phyloP scores from a whole-genome alignment of 2,113 vertebrate genomes.

The Myrmecobius fasciatus region DNA sequence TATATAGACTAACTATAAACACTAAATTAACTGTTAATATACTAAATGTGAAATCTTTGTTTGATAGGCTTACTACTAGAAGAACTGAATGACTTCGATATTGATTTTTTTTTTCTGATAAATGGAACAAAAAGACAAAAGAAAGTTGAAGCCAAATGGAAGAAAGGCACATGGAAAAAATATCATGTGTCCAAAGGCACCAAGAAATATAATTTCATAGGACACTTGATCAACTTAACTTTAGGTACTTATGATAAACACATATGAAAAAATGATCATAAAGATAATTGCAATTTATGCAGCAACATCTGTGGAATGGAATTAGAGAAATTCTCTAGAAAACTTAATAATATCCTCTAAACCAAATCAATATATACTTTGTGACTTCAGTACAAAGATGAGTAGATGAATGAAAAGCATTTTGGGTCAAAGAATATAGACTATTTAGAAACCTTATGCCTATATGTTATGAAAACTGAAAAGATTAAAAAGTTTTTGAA shows the following conservation, averaged over 20 bases:
- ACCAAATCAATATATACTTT: background rate
- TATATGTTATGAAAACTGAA: background rate
- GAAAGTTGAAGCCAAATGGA: background rate
- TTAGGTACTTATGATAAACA: background rate
- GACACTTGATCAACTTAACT: background rate
- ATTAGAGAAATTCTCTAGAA: background rate
- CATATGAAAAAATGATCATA: background rate
- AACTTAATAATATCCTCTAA: background rate
- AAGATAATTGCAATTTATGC: background rate
- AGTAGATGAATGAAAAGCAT: background rate
- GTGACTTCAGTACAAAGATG: background rate
- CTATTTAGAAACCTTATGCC: background rate
- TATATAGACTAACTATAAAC: background rate
- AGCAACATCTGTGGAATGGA: background rate
- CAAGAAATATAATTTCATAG: background rate
- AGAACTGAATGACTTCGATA: background rate
- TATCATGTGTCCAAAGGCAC: background rate
- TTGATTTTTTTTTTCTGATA: background rate
- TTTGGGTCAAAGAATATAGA: background rate
- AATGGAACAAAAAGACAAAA: background rate
- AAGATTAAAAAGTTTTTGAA: background rate
- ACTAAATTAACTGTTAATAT: background rate
- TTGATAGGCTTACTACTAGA: background rate
- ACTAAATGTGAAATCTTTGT: background rate
- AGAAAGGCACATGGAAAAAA: background rate